phyloP scores from a whole-genome alignment of 1,140 invertebrate genomes.

The Drosophila kohkoa region DNA sequence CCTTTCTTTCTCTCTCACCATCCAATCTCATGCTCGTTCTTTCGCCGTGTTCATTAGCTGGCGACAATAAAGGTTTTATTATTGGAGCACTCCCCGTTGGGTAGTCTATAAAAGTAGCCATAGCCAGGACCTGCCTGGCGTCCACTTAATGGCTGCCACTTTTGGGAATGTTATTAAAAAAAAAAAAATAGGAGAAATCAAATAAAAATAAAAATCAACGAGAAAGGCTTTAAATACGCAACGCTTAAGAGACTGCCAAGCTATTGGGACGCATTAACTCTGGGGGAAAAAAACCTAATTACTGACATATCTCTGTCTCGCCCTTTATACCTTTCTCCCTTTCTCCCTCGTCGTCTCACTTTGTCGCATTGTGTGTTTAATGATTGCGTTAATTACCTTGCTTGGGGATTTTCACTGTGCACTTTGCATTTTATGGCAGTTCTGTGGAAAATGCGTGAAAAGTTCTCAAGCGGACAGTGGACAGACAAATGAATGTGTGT shows the following conservation, averaged over 20 bases:
- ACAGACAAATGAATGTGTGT: conserved; percentile 48
- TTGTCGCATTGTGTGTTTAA: conserved; percentile 44
- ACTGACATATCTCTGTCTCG: conserved; percentile 44
- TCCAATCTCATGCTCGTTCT: not conserved
- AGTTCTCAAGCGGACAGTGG: conserved; percentile 58
- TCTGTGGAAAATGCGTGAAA: conserved; percentile 74
- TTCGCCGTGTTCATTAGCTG: conserved; percentile 62
- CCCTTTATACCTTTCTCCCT: conserved; percentile 17
- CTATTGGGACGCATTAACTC: conserved; percentile 69
- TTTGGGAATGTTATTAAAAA: conserved; percentile 35
- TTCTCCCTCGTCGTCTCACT: not conserved
- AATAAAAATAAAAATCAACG: conserved; percentile 72
- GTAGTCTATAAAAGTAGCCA: conserved; percentile 63
- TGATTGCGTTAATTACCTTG: conserved; percentile 71
- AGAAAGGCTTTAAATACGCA: conserved; percentile 70
- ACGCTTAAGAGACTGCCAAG: conserved; percentile 59
- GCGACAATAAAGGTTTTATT: conserved; percentile 66
- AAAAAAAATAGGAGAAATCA: conserved; percentile 48
- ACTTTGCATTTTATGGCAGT: conserved; percentile 65
- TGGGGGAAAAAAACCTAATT: conserved; percentile 55
- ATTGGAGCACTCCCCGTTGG: conserved; percentile 46
- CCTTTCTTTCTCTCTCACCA: not conserved
- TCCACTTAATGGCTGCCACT: conserved; percentile 69
- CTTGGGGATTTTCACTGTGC: conserved; percentile 69
- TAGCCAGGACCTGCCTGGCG: conserved; percentile 59